phyloP scores from a whole-genome alignment of 1,140 invertebrate species.

The Bilobella aurantiaca region DNA sequence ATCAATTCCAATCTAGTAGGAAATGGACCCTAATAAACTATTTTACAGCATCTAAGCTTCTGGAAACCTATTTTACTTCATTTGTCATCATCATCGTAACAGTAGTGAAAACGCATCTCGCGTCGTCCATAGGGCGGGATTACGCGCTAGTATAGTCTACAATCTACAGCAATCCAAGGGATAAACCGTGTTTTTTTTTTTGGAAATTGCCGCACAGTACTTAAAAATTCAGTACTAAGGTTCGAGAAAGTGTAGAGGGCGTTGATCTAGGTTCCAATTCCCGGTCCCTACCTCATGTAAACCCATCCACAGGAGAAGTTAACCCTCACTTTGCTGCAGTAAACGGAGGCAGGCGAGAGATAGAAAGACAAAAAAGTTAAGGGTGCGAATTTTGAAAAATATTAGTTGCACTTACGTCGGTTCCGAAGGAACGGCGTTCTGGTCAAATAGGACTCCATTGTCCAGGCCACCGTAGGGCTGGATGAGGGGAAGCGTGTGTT shows the following conservation, averaged over 20 bases:
- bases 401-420: constrained; percentile 53
- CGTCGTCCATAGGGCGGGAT: too few species aligned
- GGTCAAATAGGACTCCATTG: constrained; percentile 44
- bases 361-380: constrained; percentile 1
- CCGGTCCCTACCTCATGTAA: constrained; percentile 56
- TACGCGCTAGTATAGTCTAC: too few species aligned
- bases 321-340: constrained; percentile 57
- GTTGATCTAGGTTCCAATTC: neutral
- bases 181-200: too few species aligned
- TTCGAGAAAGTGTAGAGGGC: neutral
- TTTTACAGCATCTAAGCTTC: too few species aligned
- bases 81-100: neutral
- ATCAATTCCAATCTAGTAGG: too few species aligned
- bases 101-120: too few species aligned
- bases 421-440: constrained; percentile 55
- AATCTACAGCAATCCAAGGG: too few species aligned
- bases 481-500: constrained; percentile 54
- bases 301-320: constrained; percentile 70
- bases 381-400: too few species aligned
- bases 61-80: too few species aligned
- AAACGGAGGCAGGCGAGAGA: constrained; percentile 30
- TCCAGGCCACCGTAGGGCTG: constrained; percentile 53
- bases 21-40: too few species aligned
- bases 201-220: too few species aligned
- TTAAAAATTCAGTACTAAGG: too few species aligned